phyloP scores from a whole-genome alignment of 1,140 invertebrate genomes.

The Tetragnatha versicolor region DNA sequence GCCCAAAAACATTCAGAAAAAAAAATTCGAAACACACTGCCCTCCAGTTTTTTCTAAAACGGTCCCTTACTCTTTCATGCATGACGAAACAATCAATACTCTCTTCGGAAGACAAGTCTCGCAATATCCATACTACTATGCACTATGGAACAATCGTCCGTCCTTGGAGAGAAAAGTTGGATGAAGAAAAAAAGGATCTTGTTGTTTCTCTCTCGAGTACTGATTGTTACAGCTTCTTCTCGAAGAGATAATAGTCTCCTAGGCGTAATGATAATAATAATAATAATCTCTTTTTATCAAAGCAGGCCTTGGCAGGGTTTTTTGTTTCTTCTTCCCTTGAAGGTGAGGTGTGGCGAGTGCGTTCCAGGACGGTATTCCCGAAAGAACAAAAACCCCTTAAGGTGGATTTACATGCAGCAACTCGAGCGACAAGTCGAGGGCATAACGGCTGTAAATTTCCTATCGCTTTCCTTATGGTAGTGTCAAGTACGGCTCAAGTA shows the following conservation, averaged over 20 bases:
- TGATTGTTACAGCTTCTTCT: conserved; percentile 54
- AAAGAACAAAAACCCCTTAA: conserved; percentile 12
- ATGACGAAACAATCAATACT: conserved; percentile 51
- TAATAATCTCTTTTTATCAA: conserved; percentile 53
- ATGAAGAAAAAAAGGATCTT: conserved; percentile 23
- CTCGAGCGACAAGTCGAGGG: background rate
- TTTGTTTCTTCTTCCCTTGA: conserved; percentile 4
- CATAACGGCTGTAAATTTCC: too few relatives aligned
- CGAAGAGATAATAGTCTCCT: conserved; percentile 39
- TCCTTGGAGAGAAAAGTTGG: conserved; percentile 21
- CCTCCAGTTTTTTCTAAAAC: conserved; percentile 27
- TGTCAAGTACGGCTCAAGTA: too few relatives aligned
- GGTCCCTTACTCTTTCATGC: conserved; percentile 45
- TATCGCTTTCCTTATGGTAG: too few relatives aligned
- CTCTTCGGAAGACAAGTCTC: conserved; percentile 11
- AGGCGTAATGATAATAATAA: conserved; percentile 43
- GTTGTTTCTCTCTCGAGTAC: conserved; percentile 45
- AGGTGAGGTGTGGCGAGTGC: conserved; percentile 25
- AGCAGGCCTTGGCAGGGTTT: conserved; percentile 29
- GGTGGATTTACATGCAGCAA: background rate
- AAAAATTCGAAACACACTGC: conserved; percentile 16
- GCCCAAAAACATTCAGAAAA: conserved; percentile 32
- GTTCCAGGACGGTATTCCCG: background rate
- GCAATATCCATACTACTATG: conserved; percentile 32
- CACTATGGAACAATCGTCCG: conserved; percentile 31